Base-by-base conservation (phyloP, 2,113 vertebrate genomes). In the Calyptommatus sinebrachiatus region DNA sequence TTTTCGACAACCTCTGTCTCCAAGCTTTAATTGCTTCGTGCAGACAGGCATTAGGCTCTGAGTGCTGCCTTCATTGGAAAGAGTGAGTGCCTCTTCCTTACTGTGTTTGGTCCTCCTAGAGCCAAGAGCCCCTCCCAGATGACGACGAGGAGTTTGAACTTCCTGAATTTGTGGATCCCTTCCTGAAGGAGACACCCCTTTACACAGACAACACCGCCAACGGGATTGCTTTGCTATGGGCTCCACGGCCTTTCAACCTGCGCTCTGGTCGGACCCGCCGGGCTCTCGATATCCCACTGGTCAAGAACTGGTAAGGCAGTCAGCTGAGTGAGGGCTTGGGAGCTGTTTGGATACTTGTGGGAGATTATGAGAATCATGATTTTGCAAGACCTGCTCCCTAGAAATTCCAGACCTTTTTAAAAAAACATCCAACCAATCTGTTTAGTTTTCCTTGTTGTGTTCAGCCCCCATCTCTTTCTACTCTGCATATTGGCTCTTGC, bases 101-200 rank as follows among this genome's bases (percentile, higher is more conserved):
- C 65, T 66, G 28, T 11, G 12, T 29, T 29, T 26, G 45, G 24
- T 41, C 77, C 0, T 92, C 92, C 87, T 89, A 99, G 98, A 99
- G 97, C 84, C 99, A 98, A 87, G 99, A 99, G 24, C 99, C 99
- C 0, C 92, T 99, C 84, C 99, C 98, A 14, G 99, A 99, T 82
- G 99, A 99, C 0, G 99, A 99, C 62, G 99, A 99, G 74, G 98
- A 99, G 90, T 99, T 99, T 93, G 99, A 99, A 84, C 95, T 99
- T 83, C 97, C 98, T 0, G 99, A 99, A 86, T 98, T 96, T 63
- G 95, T 99, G 78, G 99, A 99, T 84, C 98, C 99, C 61, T 98
- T 99, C 91, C 94, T 99, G 77, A 99, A 99, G 89, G 99, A 99
- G 71, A 99, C 98, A 0, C 99, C 98, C 0, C 96, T 99, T 0